phyloP scores from a whole-genome alignment of 2,797 vertebrate genomes.

The Epinephelus coioides region DNA sequence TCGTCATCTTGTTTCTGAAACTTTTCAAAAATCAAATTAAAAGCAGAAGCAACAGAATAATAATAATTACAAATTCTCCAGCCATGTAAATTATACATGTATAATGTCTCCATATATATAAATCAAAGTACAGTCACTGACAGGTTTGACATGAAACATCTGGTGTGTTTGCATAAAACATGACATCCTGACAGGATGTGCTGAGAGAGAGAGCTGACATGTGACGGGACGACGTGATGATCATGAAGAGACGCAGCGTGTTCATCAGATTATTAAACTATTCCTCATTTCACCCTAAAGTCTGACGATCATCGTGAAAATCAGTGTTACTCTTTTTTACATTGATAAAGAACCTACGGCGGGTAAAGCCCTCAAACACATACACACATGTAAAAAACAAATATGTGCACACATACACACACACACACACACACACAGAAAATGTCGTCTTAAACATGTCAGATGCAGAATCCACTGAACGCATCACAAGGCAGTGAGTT shows the following conservation, averaged over 20 bases:
- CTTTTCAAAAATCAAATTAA: slow-evolving; percentile 44
- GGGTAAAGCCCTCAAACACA: slow-evolving; percentile 30
- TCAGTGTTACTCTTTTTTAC: neutral
- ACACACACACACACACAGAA: neutral
- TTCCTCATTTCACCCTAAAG: slow-evolving; percentile 37
- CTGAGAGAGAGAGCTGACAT: slow-evolving; percentile 5
- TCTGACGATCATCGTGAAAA: slow-evolving; percentile 18
- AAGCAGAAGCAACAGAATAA: slow-evolving; percentile 37
- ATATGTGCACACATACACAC: neutral
- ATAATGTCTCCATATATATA: slow-evolving; percentile 57
- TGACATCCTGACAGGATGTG: slow-evolving; percentile 10
- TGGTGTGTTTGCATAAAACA: slow-evolving; percentile 65
- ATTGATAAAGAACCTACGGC: neutral
- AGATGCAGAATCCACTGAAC: slow-evolving; percentile 33
- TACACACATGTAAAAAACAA: neutral
- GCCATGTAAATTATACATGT: slow-evolving; percentile 60
- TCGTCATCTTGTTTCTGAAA: slow-evolving; percentile 25
- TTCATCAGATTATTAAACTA: slow-evolving; percentile 28
- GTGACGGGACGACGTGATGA: neutral
- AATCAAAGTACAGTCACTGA: slow-evolving; percentile 63
- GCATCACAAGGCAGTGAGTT: slow-evolving; percentile 45
- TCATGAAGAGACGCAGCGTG: slow-evolving; percentile 41
- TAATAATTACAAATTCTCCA: slow-evolving; percentile 57
- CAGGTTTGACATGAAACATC: slow-evolving; percentile 42
- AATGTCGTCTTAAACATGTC: slow-evolving; percentile 49